Evolutionary conservation across 2,113 vertebrate genomes (phyloP).

Genomic region (Corapipo altera): DNA sequence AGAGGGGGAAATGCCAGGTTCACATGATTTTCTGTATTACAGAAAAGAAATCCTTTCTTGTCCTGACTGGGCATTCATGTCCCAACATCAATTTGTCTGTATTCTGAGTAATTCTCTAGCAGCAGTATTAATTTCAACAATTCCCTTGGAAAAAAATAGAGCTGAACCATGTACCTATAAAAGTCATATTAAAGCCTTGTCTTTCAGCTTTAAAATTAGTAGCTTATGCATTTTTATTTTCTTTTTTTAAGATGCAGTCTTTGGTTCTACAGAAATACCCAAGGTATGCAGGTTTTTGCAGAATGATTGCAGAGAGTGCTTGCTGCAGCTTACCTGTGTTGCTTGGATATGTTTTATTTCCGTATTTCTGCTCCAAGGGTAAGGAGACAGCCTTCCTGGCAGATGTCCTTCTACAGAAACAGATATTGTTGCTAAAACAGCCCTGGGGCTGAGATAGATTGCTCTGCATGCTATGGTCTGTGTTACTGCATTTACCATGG

Average conservation of each 20-base stretch:
- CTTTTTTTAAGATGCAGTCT: not conserved
- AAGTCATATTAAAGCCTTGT: not conserved
- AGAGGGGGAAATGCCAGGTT: not conserved
- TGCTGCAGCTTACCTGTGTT: not conserved
- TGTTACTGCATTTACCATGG: not conserved
- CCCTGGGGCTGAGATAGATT: not conserved
- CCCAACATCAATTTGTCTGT: not conserved
- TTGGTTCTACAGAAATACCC: not conserved
- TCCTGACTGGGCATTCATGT: accelerated
- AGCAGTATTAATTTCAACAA: not conserved
- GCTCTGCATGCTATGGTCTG: not conserved
- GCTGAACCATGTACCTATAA: not conserved
- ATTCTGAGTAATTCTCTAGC: not conserved
- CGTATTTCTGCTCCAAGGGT: not conserved
- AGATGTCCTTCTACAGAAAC: not conserved
- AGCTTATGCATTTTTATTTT: too few species aligned
- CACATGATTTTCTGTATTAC: accelerated
- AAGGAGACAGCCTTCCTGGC: not conserved
- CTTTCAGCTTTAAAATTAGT: not conserved
- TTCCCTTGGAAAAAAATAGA: not conserved
- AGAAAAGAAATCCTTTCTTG: not conserved
- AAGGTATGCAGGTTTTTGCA: not conserved
- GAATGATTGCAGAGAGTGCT: not conserved
- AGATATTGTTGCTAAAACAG: not conserved
- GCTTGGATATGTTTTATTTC: not conserved